Evolutionary conservation across 2,888 invertebrate species (phyloP).

Genomic region (Meghimatium bilineatum): DNA sequence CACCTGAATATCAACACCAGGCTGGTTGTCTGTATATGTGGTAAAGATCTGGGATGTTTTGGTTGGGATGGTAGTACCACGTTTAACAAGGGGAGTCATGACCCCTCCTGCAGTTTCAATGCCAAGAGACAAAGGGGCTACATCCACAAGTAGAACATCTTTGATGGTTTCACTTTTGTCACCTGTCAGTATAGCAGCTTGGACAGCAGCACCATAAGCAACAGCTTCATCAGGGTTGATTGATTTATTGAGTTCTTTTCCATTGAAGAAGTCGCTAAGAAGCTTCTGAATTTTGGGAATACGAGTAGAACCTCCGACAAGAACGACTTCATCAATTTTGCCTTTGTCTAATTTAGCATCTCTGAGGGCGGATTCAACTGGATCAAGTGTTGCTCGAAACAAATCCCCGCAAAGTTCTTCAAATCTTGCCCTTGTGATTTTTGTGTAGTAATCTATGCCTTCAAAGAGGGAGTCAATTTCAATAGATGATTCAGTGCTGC

Average conservation of each 20-base stretch:
- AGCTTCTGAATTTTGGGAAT: conserved; percentile 25
- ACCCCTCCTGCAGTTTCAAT: conserved; percentile 64
- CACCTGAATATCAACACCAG: conserved; percentile 27
- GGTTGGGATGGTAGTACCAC: conserved; percentile 72
- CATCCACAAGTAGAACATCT: conserved; percentile 12
- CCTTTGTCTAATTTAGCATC: conserved; percentile 92
- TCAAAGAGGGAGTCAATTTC: conserved; percentile 94
- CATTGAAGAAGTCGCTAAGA: conserved; percentile 14
- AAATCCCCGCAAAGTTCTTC: conserved; percentile 83
- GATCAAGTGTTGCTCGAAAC: conserved; percentile 89
- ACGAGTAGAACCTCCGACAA: conserved; percentile 92
- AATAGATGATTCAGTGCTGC: conserved; percentile 80
- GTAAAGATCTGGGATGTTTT: conserved; percentile 16
- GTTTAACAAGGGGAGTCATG: conserved; percentile 64
- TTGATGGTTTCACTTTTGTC: conserved; percentile 17
- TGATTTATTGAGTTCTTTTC: conserved; percentile 86
- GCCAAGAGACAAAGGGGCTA: conserved; percentile 18
- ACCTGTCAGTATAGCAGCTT: conserved; percentile 4
- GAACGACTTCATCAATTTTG: conserved; percentile 85
- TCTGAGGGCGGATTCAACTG: conserved; percentile 90
- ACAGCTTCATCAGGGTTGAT: conserved; percentile 99
- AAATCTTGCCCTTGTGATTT: conserved; percentile 93
- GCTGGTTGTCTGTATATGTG: conserved; percentile 19
- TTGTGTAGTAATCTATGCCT: conserved; percentile 79
- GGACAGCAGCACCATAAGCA: conserved; percentile 81